These are phyloP conservation scores for Nemoura dubitans DNA, from an alignment of 2,888 invertebrate genomes.

Conservation along the genomic window DNA sequence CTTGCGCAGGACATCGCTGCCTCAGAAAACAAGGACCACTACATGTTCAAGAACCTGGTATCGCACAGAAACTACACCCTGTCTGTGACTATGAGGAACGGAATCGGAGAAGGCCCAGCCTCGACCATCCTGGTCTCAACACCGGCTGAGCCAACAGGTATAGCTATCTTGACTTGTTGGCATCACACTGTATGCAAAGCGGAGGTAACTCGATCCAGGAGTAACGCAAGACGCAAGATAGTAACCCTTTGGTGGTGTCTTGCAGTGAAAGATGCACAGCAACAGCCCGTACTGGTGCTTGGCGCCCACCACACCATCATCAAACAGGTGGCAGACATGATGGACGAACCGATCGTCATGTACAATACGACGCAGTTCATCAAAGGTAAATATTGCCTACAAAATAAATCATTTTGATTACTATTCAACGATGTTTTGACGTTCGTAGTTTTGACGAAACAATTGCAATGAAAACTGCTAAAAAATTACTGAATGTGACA, in stretches of 20 bases:
- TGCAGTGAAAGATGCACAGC: constrained; percentile 47
- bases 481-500: too few relatives aligned
- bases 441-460: constrained; percentile 10
- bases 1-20: constrained; percentile 75
- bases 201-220: background rate
- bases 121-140: constrained; percentile 73
- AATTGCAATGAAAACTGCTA: too few relatives aligned
- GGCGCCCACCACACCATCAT: constrained; percentile 74
- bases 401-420: background rate
- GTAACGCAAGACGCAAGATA: background rate
- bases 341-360: constrained; percentile 73
- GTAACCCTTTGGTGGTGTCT: background rate
- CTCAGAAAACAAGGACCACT: constrained; percentile 73
- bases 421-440: background rate
- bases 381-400: constrained; percentile 56
- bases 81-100: constrained; percentile 82
- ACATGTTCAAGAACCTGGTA: constrained; percentile 79
- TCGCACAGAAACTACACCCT: constrained; percentile 79
- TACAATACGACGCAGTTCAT: constrained; percentile 68
- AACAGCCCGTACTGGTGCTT: constrained; percentile 72
- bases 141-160: constrained; percentile 72
- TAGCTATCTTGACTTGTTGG: too few relatives aligned
- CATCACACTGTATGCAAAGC: too few relatives aligned
- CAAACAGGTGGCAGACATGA: constrained; percentile 72
- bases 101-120: constrained; percentile 80